Evolutionary conservation across 2,888 invertebrate genomes (phyloP), one percentile per base, ranked within the genome.

Genomic region (Heliconius ismenius): DNA sequence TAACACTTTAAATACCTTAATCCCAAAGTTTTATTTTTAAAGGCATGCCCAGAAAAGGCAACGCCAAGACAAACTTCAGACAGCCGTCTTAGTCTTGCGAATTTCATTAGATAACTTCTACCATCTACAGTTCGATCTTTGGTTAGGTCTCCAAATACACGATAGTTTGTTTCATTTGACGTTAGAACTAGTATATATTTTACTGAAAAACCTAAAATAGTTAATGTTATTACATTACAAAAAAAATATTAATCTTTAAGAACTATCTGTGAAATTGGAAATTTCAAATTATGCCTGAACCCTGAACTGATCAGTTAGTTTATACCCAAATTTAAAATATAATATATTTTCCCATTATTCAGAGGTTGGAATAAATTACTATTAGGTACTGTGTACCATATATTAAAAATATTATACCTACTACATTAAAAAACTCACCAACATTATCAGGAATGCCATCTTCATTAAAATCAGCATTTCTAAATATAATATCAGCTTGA

Each of bases 371-470:
- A 43, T 15, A 43, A 43, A 15, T 43, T 43, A 43, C 6, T 43
- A 43, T 15, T 1, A 15, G 15, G 15, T 43, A 39, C 39, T 39
- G 39, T n/a, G n/a, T n/a, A n/a, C n/a, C n/a, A n/a, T n/a, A n/a
- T n/a, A n/a, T n/a, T n/a, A n/a, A n/a, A n/a, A n/a, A n/a, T n/a
- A n/a, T n/a, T n/a, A n/a, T n/a, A n/a, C n/a, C n/a, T 32, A 32
- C 32, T 32, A 32, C 7, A 32, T 32, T 32, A 32, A 7, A 32
- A 32, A 32, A 69, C 82, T 81, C 67, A 91, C 93, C 93, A 79
- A 95, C 94, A 83, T 95, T 95, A 86, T 95, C 95, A 4, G 95
- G 94, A 2, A 88, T 76, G 0, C 95, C 94, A 81, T 95, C 95
- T 64, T 92, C 92, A 80, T 95, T 91, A 78, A 95, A 95, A 81